These are phyloP conservation scores for Acropora tenuis DNA, from an alignment of 64 coral and sea anemone species.

Conservation along the genomic window DNA sequence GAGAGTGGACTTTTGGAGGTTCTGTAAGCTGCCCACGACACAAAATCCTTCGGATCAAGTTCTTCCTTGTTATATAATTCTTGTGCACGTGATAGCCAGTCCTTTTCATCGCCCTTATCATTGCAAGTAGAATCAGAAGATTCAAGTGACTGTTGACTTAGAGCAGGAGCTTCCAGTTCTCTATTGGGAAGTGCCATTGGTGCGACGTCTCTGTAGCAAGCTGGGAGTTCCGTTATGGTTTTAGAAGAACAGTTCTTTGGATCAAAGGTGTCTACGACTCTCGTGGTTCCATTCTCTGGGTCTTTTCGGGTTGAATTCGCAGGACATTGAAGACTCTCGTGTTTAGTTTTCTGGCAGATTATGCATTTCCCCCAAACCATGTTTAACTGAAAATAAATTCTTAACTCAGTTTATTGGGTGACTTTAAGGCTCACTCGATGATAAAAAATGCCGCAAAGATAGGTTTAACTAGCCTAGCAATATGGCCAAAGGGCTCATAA, in stretches of 20 bases:
- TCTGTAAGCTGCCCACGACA: constrained; percentile 65
- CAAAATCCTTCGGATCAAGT: constrained; percentile 41
- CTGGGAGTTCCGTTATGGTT: constrained; percentile 14
- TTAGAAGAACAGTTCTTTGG: constrained; percentile 25
- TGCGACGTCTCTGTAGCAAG: constrained; percentile 9
- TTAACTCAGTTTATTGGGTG: no score
- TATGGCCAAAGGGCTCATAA: no score
- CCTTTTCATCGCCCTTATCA: constrained; percentile 9
- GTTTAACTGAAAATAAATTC: no score
- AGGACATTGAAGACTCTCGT: no score
- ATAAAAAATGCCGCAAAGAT: no score
- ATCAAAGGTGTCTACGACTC: constrained; percentile 38
- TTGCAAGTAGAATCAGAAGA: neutral
- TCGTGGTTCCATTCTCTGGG: constrained; percentile 9
- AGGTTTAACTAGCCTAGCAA: no score
- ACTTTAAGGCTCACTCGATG: no score
- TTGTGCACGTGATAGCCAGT: constrained; percentile 17
- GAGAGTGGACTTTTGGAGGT: constrained; percentile 9
- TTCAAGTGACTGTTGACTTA: neutral
- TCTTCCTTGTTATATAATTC: constrained; percentile 28
- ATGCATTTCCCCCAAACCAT: no score
- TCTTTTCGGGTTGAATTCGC: no score
- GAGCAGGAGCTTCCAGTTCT: constrained; percentile 27
- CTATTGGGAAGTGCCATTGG: constrained; percentile 17
- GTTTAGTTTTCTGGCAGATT: no score